Percentiles rank a stretch among this genome's conserved stretches.
These are phyloP conservation scores for Phyto melanocephala DNA, from an alignment of 2,888 invertebrate genomes.

Conservation along the genomic window DNA sequence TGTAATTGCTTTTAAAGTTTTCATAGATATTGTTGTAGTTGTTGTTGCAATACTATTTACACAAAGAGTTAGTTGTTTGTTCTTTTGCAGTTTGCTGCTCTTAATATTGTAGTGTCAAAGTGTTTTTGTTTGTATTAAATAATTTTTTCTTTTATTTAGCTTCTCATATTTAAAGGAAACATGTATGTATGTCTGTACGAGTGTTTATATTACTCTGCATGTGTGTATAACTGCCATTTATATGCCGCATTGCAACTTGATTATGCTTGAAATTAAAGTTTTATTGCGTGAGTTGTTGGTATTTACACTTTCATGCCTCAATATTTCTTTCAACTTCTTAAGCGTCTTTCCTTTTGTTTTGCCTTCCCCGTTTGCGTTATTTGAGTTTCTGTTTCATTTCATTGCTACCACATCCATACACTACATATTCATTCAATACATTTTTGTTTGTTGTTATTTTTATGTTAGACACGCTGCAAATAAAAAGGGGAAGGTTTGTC, in stretches of 20 bases:
- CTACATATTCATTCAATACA: too few species aligned
- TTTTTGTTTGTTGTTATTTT: neutral
- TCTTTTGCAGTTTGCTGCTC: conserved; percentile 17
- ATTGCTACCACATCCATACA: conserved; percentile 7
- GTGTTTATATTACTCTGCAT: conserved; percentile 3
- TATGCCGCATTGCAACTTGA: conserved; percentile 65
- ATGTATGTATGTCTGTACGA: neutral
- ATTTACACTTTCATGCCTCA: conserved; percentile 63
- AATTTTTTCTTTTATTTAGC: neutral
- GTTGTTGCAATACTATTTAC: neutral
- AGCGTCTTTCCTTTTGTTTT: neutral
- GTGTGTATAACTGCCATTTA: conserved; percentile 52
- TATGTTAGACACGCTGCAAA: neutral
- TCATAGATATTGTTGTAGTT: neutral
- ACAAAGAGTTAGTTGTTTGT: conserved; percentile 29
- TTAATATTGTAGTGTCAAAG: conserved; percentile 2
- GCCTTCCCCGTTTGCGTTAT: neutral
- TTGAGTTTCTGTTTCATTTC: conserved; percentile 14
- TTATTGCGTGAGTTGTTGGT: conserved; percentile 63
- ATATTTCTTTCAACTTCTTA: conserved; percentile 16
- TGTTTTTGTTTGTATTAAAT: neutral
- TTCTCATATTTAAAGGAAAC: neutral
- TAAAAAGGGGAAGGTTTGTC: conserved; percentile 13
- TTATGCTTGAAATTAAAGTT: conserved; percentile 67
- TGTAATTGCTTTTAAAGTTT: conserved; percentile 11